These are phyloP conservation scores for Vireo griseus DNA, from an alignment of 2,797 vertebrate species.

Conservation along the genomic window DNA sequence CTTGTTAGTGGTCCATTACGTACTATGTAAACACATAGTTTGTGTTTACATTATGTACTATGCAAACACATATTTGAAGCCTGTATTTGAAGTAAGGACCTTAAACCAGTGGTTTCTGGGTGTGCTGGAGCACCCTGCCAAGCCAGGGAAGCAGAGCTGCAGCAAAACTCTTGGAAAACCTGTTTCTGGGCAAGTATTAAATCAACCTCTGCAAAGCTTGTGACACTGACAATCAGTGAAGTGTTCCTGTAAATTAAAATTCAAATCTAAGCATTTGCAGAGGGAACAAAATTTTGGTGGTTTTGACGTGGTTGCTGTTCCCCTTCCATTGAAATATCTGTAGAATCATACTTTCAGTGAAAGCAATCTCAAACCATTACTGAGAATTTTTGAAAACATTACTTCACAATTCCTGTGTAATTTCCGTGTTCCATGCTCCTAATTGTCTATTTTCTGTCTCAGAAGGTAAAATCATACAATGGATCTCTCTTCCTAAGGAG, in stretches of 20 bases:
- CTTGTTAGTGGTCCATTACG: neutral
- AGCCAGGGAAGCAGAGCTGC: neutral
- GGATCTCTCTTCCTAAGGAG: neutral
- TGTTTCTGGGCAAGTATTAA: neutral
- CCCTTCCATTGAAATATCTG: neutral
- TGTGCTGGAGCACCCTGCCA: neutral
- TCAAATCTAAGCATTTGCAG: neutral
- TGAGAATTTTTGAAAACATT: neutral
- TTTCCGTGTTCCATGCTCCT: neutral
- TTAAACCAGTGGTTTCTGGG: neutral
- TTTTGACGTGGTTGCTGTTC: fast-evolving
- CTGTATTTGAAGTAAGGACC: neutral
- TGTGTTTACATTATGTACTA: neutral
- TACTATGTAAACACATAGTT: neutral
- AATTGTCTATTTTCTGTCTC: neutral
- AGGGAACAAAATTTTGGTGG: neutral
- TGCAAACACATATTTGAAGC: neutral
- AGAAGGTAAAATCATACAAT: neutral
- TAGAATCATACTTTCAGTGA: neutral
- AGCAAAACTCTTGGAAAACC: neutral
- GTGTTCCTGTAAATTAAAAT: neutral
- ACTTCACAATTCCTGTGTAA: neutral
- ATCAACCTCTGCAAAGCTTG: neutral
- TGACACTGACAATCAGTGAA: neutral
- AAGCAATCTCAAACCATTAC: neutral